Percentiles rank a stretch among this genome's conserved stretches.
Evolutionary conservation across 2,113 vertebrate species (phyloP).

Genomic region (Xenopus laevis): DNA sequence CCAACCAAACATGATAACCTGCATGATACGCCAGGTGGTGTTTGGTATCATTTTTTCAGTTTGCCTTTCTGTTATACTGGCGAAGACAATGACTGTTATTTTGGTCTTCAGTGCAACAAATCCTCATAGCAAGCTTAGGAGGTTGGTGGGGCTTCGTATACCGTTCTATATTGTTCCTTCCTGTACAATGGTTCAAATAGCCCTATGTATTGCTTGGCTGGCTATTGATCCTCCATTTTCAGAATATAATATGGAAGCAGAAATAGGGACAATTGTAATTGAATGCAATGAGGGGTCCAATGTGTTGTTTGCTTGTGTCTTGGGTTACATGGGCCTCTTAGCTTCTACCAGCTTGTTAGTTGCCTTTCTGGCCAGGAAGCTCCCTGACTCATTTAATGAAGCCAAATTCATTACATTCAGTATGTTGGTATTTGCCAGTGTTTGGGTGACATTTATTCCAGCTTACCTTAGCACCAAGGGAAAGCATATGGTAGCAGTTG

Average conservation of each 20-base stretch:
- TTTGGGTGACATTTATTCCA: conserved; percentile 40
- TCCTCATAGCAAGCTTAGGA: conserved; percentile 28
- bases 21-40: conserved; percentile 19
- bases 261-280: conserved; percentile 29
- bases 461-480: conserved; percentile 41
- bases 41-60: conserved; percentile 29
- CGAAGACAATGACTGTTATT: conserved; percentile 34
- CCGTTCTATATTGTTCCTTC: conserved; percentile 32
- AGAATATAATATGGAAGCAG: conserved; percentile 19
- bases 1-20: conserved; percentile 6
- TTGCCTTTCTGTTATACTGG: conserved; percentile 31
- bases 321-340: conserved; percentile 40
- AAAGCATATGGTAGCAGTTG: conserved; percentile 42
- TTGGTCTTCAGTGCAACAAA: conserved; percentile 37
- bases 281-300: conserved; percentile 45
- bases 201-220: conserved; percentile 40
- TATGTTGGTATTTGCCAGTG: conserved; percentile 46
- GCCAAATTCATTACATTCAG: conserved; percentile 48
- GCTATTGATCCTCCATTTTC: conserved; percentile 32
- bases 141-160: conserved; percentile 34
- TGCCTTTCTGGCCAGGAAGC: conserved; percentile 42
- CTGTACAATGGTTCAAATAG: conserved; percentile 37
- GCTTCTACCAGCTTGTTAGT: conserved; percentile 29
- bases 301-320: conserved; percentile 26
- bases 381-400: conserved; percentile 49